Conservation (phyloP, 2,113 vertebrate genomes). For the Oplegnathus fasciatus region DNA sequence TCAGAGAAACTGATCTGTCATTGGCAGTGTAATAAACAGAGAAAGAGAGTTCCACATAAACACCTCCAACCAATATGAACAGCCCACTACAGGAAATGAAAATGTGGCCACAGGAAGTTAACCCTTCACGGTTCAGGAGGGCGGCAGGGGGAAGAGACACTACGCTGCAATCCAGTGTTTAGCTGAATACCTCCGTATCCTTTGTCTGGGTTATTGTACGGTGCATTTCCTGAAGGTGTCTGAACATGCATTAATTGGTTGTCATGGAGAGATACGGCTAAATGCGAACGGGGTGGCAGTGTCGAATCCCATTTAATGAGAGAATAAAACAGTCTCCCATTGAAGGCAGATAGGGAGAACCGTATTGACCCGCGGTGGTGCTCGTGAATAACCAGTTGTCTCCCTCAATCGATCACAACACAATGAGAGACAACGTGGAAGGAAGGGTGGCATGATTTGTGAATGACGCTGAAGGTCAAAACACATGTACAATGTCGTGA, state of each 20-base stretch:
- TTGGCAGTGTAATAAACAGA: slow-evolving; percentile 86
- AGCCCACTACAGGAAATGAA: slow-evolving; percentile 86
- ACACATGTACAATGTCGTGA: slow-evolving; percentile 38
- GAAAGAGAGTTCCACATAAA: slow-evolving; percentile 85
- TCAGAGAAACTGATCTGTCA: slow-evolving; percentile 85
- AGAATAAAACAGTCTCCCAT: slow-evolving; percentile 76
- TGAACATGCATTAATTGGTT: slow-evolving; percentile 81
- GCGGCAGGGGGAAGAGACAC: background rate
- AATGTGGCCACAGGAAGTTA: slow-evolving; percentile 82
- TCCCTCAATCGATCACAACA: slow-evolving; percentile 77
- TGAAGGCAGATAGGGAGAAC: slow-evolving; percentile 78
- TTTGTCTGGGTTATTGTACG: slow-evolving; percentile 70
- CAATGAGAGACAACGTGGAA: slow-evolving; percentile 72
- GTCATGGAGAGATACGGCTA: slow-evolving; percentile 79
- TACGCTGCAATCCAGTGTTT: slow-evolving; percentile 12
- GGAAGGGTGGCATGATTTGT: slow-evolving; percentile 72
- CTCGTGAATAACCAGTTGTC: slow-evolving; percentile 82
- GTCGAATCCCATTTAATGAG: slow-evolving; percentile 79
- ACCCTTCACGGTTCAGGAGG: slow-evolving; percentile 66
- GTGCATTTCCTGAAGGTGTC: slow-evolving; percentile 68
- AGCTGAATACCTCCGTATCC: slow-evolving; percentile 52
- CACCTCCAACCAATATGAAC: slow-evolving; percentile 85
- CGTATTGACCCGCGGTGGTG: slow-evolving; percentile 75
- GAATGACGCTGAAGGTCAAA: slow-evolving; percentile 78
- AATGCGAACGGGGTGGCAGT: slow-evolving; percentile 69